These are phyloP conservation scores for Ceratina australensis DNA, from an alignment of 1,140 invertebrate species.

Conservation along the genomic window DNA sequence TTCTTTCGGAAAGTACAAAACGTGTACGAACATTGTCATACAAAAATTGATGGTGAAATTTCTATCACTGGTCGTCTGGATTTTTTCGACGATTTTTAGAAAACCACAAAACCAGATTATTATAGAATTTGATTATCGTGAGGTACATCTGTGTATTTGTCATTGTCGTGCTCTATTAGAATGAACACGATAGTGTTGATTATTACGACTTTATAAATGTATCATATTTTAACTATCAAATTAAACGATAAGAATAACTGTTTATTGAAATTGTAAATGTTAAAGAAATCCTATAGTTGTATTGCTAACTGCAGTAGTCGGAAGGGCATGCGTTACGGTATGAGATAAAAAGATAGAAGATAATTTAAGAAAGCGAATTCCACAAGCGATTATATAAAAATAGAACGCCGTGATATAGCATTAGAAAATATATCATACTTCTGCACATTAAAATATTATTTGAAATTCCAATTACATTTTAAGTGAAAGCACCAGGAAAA, in stretches of 20 bases:
- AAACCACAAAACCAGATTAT: slow-evolving; percentile 30
- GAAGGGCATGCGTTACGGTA: slow-evolving; percentile 13
- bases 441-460: slow-evolving; percentile 40
- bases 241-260: slow-evolving; percentile 44
- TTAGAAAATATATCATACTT: slow-evolving; percentile 43
- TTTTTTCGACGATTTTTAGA: slow-evolving; percentile 45
- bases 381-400: slow-evolving; percentile 19
- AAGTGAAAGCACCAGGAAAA: background rate
- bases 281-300: slow-evolving; percentile 37
- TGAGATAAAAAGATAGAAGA: slow-evolving; percentile 35
- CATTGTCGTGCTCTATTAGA: slow-evolving; percentile 16
- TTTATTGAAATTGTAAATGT: slow-evolving; percentile 58
- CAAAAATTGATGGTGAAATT: slow-evolving; percentile 19
- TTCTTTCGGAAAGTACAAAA: slow-evolving; percentile 14
- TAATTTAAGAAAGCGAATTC: slow-evolving; percentile 36
- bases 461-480: slow-evolving; percentile 24
- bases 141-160: slow-evolving; percentile 22
- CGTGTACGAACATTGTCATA: slow-evolving; percentile 29
- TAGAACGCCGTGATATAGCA: slow-evolving; percentile 38
- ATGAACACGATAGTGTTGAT: background rate
- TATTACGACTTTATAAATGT: slow-evolving; percentile 54
- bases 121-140: slow-evolving; percentile 16
- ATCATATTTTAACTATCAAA: slow-evolving; percentile 65
- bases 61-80: slow-evolving; percentile 24
- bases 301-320: slow-evolving; percentile 23